Base-by-base conservation (phyloP, 2,888 invertebrate species). In the Eulithis prunata region DNA sequence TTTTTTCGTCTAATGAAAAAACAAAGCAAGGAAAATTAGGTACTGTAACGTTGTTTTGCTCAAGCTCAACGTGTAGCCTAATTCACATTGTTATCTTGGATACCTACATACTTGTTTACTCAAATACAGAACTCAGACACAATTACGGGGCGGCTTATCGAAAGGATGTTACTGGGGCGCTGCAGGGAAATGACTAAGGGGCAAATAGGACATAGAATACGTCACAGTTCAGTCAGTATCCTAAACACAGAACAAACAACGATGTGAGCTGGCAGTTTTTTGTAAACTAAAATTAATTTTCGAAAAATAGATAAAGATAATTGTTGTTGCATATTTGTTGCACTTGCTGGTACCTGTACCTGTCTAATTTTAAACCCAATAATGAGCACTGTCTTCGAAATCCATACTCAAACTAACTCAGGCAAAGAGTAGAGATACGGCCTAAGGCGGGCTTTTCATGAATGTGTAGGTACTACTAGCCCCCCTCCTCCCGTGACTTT, bases 141-240 rank as follows among this genome's bases (percentile, higher is more conserved):
- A 74, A 75, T 74, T 76, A 74, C 64, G 66, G 63, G 61, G 54
- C 60, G 69, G 73, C 70, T 75, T 75, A 75, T 75, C 75, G 74
- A 72, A 71, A 66, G 62, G 61, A 67, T 70, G 46, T 64, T 49
- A 57, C 58, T 36, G 59, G 64, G 58, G 13, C 54, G 69, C 43
- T 70, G 2, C 65, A 10, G 68, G 66, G 66, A 21, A 4, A 10
- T 55, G 6, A 12, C n/a, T n/a, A 52, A 13, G 46, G 46, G 45
- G 49, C 21, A 14, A 4, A 21, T 21, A 21, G 21, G 21, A 21
- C 21, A 21, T 21, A 21, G 21, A 21, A 21, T 21, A 21, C 21
- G 21, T 21, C 21, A 21, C 21, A 21, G 21, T 21, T 21, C 21
- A 21, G 21, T 21, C 21, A 21, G 21, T 21, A 21, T 21, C 21